These are phyloP conservation scores for Platycheirus rosarum DNA, from an alignment of 2,888 invertebrate genomes.

Conservation along the genomic window DNA sequence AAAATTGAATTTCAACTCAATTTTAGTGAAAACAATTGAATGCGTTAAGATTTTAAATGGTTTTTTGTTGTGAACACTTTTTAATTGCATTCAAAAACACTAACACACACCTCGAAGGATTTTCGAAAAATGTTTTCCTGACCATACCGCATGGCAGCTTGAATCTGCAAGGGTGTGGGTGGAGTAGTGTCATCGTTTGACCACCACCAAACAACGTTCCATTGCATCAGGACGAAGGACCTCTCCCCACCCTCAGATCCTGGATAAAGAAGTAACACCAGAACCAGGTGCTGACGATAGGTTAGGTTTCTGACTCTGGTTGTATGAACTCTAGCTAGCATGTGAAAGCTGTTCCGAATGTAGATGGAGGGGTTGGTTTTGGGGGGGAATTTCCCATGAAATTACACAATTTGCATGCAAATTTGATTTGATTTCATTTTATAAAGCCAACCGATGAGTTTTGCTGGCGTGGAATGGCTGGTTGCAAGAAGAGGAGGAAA, in stretches of 20 bases:
- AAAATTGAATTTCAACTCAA: slow-evolving; percentile 17
- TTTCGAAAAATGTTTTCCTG: not conserved
- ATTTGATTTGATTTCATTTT: slow-evolving; percentile 72
- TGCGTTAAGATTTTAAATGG: slow-evolving; percentile 46
- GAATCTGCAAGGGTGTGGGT: not conserved
- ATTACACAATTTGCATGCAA: slow-evolving; percentile 72
- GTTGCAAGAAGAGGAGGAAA: slow-evolving; percentile 14
- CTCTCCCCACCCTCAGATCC: not conserved
- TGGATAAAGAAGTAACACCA: slow-evolving; percentile 7
- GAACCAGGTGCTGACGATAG: slow-evolving; percentile 43
- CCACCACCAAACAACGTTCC: slow-evolving; percentile 29
- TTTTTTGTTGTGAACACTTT: slow-evolving; percentile 59
- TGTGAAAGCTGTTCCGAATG: not conserved
- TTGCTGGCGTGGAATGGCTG: slow-evolving; percentile 8
- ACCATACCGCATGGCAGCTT: not conserved
- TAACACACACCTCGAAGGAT: slow-evolving; percentile 26
- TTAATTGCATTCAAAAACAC: slow-evolving; percentile 55
- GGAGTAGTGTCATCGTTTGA: slow-evolving; percentile 42
- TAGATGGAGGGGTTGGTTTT: slow-evolving; percentile 2
- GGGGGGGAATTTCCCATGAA: slow-evolving; percentile 64
- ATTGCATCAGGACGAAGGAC: not conserved
- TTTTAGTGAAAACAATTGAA: slow-evolving; percentile 43
- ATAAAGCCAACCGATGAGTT: slow-evolving; percentile 46
- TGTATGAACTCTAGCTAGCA: slow-evolving; percentile 7
- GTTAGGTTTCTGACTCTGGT: not conserved